Base-by-base conservation (phyloP, 2,888 invertebrate genomes). In the Epinotia bilunana region DNA sequence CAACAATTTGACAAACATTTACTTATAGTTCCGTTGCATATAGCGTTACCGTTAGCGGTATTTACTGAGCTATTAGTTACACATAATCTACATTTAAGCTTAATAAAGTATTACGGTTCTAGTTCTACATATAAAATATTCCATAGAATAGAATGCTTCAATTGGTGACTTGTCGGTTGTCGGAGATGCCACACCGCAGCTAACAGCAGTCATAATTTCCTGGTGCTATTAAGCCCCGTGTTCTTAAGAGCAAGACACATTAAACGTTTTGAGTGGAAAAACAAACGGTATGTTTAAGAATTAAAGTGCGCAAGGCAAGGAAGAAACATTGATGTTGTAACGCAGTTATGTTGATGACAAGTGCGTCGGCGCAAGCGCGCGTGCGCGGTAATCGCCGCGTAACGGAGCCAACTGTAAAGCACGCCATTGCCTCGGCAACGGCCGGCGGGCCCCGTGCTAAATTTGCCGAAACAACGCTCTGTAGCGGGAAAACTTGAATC, bases 371-470 rank as follows among this genome's bases (percentile, higher is more conserved):
- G 53, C 65, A 16, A 82, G 80, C 86, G 89, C 90, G 90, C 90
- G 86, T 87, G 91, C 91, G 88, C 89, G 82, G 83, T 93, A 92
- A 93, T 93, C 90, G 90, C 83, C 88, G 88, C 90, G 91, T 94
- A 93, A 93, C 94, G 93, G 93, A 89, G 93, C 89, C 83, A 92
- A 93, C 93, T 92, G 93, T 93, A 93, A 91, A 92, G 90, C 89
- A 82, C 89, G 91, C 91, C 88, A 91, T 91, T 91, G 91, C 87
- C 87, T 88, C 81, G 89, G 91, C 91, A 88, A 91, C 91, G 92
- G 91, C 87, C 87, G 86, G 89, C 90, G 88, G 87, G 84, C 88
- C 87, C 88, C 91, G 93, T 93, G 93, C 93, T 93, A 92, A 93
- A 93, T 93, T 93, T 93, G 92, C 90, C 93, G 92, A 94, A 94